These are phyloP conservation scores for Drosophila serrata DNA, from an alignment of 1,140 invertebrate species.

Conservation along the genomic window DNA sequence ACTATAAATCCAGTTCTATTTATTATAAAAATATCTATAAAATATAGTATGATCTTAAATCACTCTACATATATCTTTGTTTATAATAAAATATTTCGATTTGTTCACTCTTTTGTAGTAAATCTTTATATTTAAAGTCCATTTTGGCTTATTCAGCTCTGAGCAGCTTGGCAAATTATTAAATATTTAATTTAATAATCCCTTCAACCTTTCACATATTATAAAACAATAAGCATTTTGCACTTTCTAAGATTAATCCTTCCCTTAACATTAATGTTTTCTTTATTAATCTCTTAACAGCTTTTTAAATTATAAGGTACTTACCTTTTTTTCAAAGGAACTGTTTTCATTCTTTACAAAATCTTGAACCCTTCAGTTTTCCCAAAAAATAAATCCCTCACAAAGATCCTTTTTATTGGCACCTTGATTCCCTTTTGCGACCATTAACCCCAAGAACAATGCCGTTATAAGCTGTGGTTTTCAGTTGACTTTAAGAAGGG, in stretches of 20 bases:
- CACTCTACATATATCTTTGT: not conserved
- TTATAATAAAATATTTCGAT: not conserved
- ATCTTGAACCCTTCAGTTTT: not conserved
- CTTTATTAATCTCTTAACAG: not conserved
- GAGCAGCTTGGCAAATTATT: no score
- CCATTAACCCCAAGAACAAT: conserved; percentile 56
- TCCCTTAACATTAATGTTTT: no score
- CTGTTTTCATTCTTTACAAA: not conserved
- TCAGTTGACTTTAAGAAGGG: conserved; percentile 20
- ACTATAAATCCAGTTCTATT: no score
- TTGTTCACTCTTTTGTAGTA: accelerated
- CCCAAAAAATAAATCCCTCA: not conserved
- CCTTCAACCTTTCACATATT: not conserved
- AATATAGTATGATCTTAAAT: no score
- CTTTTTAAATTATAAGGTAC: not conserved
- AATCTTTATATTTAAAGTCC: not conserved
- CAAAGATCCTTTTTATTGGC: conserved; percentile 3
- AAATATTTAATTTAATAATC: no score
- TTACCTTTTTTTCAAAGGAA: not conserved
- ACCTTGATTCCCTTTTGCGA: conserved; percentile 22
- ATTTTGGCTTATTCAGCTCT: no score
- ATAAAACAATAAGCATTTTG: not conserved
- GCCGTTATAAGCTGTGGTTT: conserved; percentile 28
- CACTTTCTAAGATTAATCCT: no score
- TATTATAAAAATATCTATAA: not conserved